Conservation (phyloP, 2,888 invertebrate genomes). For the Meganola albula region DNA sequence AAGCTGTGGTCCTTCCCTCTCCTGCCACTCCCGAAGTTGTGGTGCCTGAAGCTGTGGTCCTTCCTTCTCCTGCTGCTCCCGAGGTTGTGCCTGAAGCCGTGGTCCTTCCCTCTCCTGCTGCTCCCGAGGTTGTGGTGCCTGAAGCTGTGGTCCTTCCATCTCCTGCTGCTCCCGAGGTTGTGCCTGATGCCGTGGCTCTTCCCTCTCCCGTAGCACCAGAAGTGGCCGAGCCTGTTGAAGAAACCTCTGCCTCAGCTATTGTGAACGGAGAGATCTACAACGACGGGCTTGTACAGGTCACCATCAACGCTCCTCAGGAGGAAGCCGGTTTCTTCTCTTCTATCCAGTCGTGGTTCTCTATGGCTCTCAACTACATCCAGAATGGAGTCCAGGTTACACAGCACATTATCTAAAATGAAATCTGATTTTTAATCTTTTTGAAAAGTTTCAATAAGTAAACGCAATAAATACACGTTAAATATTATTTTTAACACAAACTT, state of each 20-base stretch:
- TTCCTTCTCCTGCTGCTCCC: conserved; percentile 19
- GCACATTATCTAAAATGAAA: too few species aligned
- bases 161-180: conserved; percentile 18
- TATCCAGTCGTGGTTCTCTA: conserved; percentile 52
- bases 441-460: too few species aligned
- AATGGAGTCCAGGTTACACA: conserved; percentile 41
- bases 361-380: conserved; percentile 54
- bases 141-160: conserved; percentile 12
- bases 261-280: conserved; percentile 47
- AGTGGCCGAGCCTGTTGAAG: conserved; percentile 19
- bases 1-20: conserved; percentile 16
- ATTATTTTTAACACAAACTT: too few species aligned
- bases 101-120: conserved; percentile 12
- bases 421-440: too few species aligned
- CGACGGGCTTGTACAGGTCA: conserved; percentile 49
- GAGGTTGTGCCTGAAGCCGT: conserved; percentile 22
- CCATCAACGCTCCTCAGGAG: conserved; percentile 41
- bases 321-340: conserved; percentile 42
- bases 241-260: conserved; percentile 1
- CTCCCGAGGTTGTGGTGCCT: conserved; percentile 15
- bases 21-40: conserved; percentile 16
- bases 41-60: conserved; percentile 14
- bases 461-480: too few species aligned
- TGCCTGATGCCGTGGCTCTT: conserved; percentile 19
- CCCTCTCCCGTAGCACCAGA: conserved; percentile 14